Conservation (phyloP, 1,140 invertebrate species). For the Drosophila ficusphila region DNA sequence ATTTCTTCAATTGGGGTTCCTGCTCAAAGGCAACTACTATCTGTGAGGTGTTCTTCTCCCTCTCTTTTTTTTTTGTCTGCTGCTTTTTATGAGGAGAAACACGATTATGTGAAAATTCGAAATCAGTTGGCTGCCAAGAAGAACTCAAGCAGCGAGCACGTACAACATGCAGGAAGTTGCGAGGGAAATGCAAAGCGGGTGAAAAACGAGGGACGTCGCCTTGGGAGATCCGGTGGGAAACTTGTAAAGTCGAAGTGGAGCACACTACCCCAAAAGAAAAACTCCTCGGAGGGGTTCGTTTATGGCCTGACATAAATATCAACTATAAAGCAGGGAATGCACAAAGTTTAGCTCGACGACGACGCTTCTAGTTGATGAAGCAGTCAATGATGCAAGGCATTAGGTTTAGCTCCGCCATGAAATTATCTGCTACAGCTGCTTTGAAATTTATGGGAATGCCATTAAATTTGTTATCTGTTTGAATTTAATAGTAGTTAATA, state of each 20-base stretch:
- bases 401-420: background rate
- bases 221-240: slow-evolving; percentile 6
- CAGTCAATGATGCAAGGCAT: slow-evolving; percentile 27
- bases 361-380: slow-evolving; percentile 15
- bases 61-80: background rate
- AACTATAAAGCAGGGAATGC: slow-evolving; percentile 14
- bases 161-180: slow-evolving; percentile 24
- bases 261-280: background rate
- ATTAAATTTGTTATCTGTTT: background rate
- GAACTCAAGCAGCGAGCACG: slow-evolving; percentile 23
- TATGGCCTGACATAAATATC: slow-evolving; percentile 42
- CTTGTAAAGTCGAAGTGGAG: slow-evolving; percentile 19
- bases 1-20: background rate
- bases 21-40: background rate
- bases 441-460: background rate
- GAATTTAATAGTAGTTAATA: too few species aligned
- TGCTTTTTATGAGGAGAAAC: slow-evolving; percentile 9
- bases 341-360: slow-evolving; percentile 24
- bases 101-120: slow-evolving; percentile 47
- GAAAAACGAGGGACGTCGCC: slow-evolving; percentile 5
- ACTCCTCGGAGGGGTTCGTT: slow-evolving; percentile 22
- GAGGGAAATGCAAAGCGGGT: slow-evolving; percentile 32
- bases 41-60: background rate
- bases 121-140: slow-evolving; percentile 31
- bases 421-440: background rate